A percentile compares a stretch with the other conserved stretches of the same genome.
phyloP scores from a whole-genome alignment of 2,888 invertebrate genomes.

The Catocala fraxini region DNA sequence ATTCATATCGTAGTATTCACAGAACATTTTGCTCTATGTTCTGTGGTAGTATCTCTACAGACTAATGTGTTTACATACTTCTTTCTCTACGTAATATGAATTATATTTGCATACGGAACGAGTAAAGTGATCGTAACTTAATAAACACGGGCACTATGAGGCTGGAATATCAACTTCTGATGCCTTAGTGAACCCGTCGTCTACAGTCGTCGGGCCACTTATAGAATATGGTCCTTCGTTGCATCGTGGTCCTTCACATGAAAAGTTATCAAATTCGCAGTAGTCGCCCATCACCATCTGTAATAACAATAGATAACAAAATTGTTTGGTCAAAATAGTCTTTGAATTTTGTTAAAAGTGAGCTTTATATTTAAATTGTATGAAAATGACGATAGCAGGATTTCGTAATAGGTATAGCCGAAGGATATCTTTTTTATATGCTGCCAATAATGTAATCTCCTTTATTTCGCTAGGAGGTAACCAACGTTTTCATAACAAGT shows the following conservation, averaged over 20 bases:
- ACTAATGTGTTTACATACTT: not conserved
- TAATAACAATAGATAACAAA: constrained; percentile 19
- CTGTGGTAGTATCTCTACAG: no score
- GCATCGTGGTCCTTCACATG: constrained; percentile 76
- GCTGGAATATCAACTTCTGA: constrained; percentile 34
- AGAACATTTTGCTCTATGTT: no score
- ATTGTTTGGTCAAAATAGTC: not conserved
- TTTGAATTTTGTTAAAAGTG: no score
- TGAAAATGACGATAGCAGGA: no score
- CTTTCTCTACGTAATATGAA: not conserved
- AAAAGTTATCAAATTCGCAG: constrained; percentile 82
- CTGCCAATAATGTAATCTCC: not conserved
- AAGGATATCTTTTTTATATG: no score
- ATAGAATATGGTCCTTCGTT: constrained; percentile 79
- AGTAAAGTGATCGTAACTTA: no score
- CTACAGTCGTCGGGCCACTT: constrained; percentile 29
- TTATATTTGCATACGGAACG: not conserved
- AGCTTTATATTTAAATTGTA: no score
- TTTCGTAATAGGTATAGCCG: no score
- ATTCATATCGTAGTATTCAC: no score
- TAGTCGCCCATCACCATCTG: constrained; percentile 79
- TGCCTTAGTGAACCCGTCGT: constrained; percentile 19
- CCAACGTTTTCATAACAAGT: not conserved
- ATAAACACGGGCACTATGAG: constrained; percentile 15
- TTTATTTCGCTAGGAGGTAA: not conserved